Base-by-base conservation (phyloP, 2,113 vertebrate genomes). In the Caloenas nicobarica region DNA sequence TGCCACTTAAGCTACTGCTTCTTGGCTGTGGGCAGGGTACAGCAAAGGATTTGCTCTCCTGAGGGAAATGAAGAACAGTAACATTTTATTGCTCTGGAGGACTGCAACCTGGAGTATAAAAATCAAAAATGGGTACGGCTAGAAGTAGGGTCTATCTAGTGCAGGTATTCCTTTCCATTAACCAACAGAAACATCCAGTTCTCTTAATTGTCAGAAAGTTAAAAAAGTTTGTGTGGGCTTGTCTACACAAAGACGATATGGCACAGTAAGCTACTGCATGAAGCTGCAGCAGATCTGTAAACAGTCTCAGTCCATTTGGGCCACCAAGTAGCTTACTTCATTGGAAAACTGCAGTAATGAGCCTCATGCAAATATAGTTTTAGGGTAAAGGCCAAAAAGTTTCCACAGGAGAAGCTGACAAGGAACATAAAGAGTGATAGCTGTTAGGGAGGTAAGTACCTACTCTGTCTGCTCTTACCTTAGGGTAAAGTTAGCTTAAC, bases 31-130 rank as follows among this genome's bases (percentile, higher is more conserved):
- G 86, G 90, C 74, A 61, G 91, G 60, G 50, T 86, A 86, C 34
- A 90, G 84, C 13, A 21, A 90, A 91, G 62, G 72, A 93, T 93
- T 90, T 96, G 54, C 73, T 94, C 58, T 94, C 53, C 54, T 81
- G 86, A 89, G 88, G 48, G 89, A 96, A 95, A 95, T 85, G 86
- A 93, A 93, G 65, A 90, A 51, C 50, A 86, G 88, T 33, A 95
- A 79, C 19, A 69, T 56, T 96, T 96, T 95, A 91, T 85, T 88
- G 92, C 91, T 89, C 65, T 94, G 86, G 48, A 51, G 60, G 58
- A 92, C 80, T 56, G 58, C 61, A 94, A 65, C 26, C 51, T 69
- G 53, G 24, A 60, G 54, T 13, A 69, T 79, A 89, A 81, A 89
- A 84, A 94, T 62, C 8, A 82, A 68, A 87, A 87, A 22, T 18